Evolutionary conservation across 2,113 vertebrate genomes (phyloP).

Genomic region (Trachemys scripta): DNA sequence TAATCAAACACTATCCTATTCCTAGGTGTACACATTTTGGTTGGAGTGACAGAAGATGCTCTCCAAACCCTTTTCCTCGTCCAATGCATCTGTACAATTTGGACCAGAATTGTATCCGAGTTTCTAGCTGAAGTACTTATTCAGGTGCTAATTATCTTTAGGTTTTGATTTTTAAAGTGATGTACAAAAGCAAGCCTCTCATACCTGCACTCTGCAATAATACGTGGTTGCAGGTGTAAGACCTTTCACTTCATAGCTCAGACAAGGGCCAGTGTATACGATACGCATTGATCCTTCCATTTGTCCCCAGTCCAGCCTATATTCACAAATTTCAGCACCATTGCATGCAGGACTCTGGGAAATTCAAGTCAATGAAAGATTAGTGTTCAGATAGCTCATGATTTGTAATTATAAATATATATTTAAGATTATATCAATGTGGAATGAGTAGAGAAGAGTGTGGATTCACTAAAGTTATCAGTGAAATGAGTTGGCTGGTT

Average conservation of each 20-base stretch:
- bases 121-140: not conserved
- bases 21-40: not conserved
- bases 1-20: not conserved
- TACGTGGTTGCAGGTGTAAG: slow-evolving; percentile 83
- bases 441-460: not conserved
- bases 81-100: accelerated
- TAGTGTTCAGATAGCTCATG: not conserved
- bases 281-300: slow-evolving; percentile 78
- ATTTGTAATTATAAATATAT: not conserved
- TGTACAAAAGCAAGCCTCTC: not conserved
- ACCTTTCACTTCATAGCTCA: slow-evolving; percentile 81
- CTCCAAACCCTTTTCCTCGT: not conserved
- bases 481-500: not conserved
- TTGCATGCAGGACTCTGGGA: slow-evolving; percentile 78
- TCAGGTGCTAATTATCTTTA: not conserved
- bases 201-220: slow-evolving; percentile 87
- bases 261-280: slow-evolving; percentile 78
- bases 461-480: not conserved
- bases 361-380: not conserved
- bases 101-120: not conserved
- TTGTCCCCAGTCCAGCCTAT: slow-evolving; percentile 83
- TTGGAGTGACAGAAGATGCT: not conserved
- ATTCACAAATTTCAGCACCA: slow-evolving; percentile 80
- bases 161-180: not conserved
- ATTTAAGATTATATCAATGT: not conserved